Evolutionary conservation across 2,113 vertebrate species (phyloP), one percentile per base, ranked within the genome.

Genomic region (Catagonus wagneri): DNA sequence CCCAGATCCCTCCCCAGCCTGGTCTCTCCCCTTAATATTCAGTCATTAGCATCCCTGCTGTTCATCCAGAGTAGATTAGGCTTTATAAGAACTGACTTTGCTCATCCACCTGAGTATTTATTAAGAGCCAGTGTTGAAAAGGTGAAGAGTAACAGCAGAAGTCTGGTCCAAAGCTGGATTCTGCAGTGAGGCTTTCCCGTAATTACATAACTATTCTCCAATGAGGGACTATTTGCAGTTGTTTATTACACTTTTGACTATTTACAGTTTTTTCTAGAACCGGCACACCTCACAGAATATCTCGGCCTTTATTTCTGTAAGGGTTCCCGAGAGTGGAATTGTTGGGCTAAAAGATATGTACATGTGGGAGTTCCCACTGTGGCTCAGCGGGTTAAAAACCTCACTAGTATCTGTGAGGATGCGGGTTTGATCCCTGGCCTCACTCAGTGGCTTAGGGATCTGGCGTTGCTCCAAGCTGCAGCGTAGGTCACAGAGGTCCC

Each of bases 1-100:
- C 4, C 2, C 29, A 0, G 0, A 0, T 7, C 9, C 3, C 15
- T 9, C 20, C 19, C 25, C 25, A 16, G 12, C 71, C 25, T 1
- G 9, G 27, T 7, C 60, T 63, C 56, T 15, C 81, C 29, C 16
- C 34, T 78, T n/a, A 12, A 58, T 34, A 23, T 0, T 20, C 17
- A 20, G 4, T 36, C 69, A 23, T 54, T 25, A 75, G 25, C 34
- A 6, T 23, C 50, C n/a, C 60, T 1, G 4, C 44, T n/a, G 0
- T 44, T 32, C n/a, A 7, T 17, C 1, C 8, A 66, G 2, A 76
- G 52, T 2, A 2, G 3, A 2, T 52, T 13, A 4, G 5, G 39
- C 34, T 20, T n/a, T 4, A n/a, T 2, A 20, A 66, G 34, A 56
- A 54, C 34, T n/a, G 68, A 36, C 36, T 52, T 8, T 34, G 23